phyloP scores from a whole-genome alignment of 2,113 vertebrate genomes.

The Leucoraja erinaceus region DNA sequence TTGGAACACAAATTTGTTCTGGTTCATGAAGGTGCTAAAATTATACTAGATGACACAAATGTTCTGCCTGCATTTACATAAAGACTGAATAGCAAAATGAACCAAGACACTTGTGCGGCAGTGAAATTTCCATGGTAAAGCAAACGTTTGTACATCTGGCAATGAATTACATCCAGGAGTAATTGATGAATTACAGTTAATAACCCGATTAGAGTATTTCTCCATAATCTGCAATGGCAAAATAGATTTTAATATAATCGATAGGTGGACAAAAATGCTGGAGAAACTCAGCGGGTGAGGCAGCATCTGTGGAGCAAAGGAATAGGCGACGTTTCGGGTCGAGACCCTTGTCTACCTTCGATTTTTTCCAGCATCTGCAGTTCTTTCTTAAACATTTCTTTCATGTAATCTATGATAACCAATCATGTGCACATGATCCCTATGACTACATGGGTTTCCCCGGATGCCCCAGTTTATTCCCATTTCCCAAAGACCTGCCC shows the following conservation, averaged over 20 bases:
- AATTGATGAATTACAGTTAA: background rate
- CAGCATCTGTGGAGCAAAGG: too few species aligned
- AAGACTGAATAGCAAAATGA: slow-evolving; percentile 22
- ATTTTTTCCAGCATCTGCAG: too few species aligned
- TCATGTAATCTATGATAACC: background rate
- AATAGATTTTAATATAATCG: background rate
- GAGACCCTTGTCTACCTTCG: too few species aligned
- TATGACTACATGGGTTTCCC: too few species aligned
- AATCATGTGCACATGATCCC: too few species aligned
- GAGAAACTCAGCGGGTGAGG: too few species aligned
- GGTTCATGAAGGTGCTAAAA: slow-evolving; percentile 26
- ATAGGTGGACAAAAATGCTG: too few species aligned
- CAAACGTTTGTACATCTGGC: background rate
- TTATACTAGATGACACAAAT: slow-evolving; percentile 21
- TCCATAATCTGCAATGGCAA: background rate
- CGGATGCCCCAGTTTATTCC: too few species aligned
- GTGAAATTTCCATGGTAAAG: background rate
- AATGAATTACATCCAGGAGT: background rate
- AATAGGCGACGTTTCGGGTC: too few species aligned
- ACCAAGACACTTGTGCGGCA: background rate
- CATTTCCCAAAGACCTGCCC: too few species aligned
- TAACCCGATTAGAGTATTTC: background rate
- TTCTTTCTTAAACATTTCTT: too few species aligned
- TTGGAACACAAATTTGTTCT: slow-evolving; percentile 22
- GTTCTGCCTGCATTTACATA: slow-evolving; percentile 22